Evolutionary conservation across 2,113 vertebrate species (phyloP).

Genomic region (Bostrychus sinensis): DNA sequence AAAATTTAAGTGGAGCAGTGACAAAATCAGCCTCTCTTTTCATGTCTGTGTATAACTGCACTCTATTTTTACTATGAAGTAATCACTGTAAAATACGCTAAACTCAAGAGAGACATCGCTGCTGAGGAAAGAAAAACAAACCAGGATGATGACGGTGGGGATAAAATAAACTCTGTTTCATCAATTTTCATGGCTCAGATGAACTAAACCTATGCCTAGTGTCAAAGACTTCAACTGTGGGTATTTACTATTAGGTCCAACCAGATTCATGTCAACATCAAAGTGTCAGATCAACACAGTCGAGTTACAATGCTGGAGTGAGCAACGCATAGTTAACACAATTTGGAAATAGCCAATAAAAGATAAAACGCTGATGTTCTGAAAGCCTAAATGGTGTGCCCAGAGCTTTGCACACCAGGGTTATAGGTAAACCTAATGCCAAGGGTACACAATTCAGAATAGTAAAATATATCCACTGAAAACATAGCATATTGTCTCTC

Average conservation of each 20-base stretch:
- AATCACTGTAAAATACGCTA: conserved; percentile 42
- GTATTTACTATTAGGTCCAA: conserved; percentile 65
- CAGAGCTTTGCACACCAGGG: too few species aligned
- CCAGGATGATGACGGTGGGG: conserved; percentile 51
- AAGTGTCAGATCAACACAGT: conserved; percentile 35
- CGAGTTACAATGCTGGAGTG: conserved; percentile 8
- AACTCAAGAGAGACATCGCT: conserved; percentile 36
- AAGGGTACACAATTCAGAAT: too few species aligned
- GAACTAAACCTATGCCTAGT: conserved; percentile 53
- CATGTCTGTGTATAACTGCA: conserved; percentile 3
- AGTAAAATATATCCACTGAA: too few species aligned
- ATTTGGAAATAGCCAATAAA: too few species aligned
- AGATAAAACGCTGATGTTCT: too few species aligned
- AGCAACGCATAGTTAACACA: too few species aligned
- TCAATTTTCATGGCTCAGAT: conserved; percentile 24
- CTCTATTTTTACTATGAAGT: conserved; percentile 29
- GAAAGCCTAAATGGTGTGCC: too few species aligned
- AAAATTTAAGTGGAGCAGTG: conserved; percentile 18
- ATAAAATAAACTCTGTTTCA: conserved; percentile 67
- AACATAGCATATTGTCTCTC: too few species aligned
- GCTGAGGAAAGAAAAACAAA: conserved; percentile 63
- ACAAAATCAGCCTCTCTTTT: conserved; percentile 21
- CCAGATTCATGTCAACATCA: conserved; percentile 33
- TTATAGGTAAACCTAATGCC: too few species aligned
- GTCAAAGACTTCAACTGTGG: conserved; percentile 46